These are phyloP conservation scores for Muntiacus muntjak DNA, from an alignment of 2,113 vertebrate species.

Conservation along the genomic window DNA sequence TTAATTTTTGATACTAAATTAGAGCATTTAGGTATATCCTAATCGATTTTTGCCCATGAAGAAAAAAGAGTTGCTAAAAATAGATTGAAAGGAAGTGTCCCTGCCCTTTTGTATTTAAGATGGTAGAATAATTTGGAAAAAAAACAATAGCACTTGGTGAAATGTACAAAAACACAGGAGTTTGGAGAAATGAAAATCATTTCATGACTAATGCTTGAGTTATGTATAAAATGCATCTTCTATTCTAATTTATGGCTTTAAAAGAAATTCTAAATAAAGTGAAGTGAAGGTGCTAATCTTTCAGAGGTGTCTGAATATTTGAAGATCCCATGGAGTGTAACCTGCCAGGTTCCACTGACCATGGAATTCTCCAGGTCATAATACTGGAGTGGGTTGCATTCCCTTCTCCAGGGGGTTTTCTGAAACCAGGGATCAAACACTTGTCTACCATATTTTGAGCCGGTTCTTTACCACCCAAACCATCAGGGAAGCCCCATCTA, in stretches of 20 bases:
- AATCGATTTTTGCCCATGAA: constrained; percentile 57
- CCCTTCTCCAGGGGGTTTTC: neutral
- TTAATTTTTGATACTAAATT: constrained; percentile 66
- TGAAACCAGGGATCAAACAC: neutral
- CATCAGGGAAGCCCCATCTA: neutral
- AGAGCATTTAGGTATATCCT: constrained; percentile 57
- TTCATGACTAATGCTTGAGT: constrained; percentile 16
- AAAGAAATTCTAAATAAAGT: neutral
- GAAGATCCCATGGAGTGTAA: neutral
- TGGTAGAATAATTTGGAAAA: neutral
- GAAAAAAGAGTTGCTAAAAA: constrained; percentile 47
- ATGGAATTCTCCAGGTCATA: neutral
- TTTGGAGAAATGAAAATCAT: neutral
- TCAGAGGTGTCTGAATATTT: neutral
- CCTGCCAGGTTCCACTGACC: neutral
- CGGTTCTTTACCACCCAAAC: neutral
- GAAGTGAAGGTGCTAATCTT: neutral
- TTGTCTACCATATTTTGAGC: neutral
- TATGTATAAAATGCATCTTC: neutral
- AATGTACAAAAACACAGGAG: neutral
- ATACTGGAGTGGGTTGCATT: neutral
- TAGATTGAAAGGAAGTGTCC: constrained; percentile 32
- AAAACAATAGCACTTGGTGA: constrained; percentile 2
- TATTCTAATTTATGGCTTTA: neutral
- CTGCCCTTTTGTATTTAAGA: neutral